These are phyloP conservation scores for Pseudomyrmex cubaensis DNA, from an alignment of 1,140 invertebrate genomes.

Conservation along the genomic window DNA sequence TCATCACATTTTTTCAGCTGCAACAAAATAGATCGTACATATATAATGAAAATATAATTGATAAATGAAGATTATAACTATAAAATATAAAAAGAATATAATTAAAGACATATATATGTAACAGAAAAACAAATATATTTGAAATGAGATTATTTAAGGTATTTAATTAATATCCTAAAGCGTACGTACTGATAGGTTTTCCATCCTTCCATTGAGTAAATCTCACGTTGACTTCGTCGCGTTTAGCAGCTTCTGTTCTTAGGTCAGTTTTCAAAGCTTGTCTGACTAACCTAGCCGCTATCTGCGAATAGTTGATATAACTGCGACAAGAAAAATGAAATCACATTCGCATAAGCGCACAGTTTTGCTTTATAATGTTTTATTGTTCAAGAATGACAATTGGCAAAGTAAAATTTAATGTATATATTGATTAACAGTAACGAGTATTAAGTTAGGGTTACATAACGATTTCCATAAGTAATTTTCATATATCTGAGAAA, in stretches of 20 bases:
- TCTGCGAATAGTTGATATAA: constrained; percentile 97
- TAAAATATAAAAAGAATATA: not conserved
- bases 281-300: constrained; percentile 93
- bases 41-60: constrained; percentile 35
- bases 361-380: constrained; percentile 35
- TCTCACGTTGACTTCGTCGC: constrained; percentile 90
- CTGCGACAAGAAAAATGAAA: constrained; percentile 85
- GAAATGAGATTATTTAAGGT: not conserved
- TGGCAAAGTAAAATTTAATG: constrained; percentile 50
- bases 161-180: constrained; percentile 1
- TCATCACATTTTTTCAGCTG: constrained; percentile 76
- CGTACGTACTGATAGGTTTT: constrained; percentile 91
- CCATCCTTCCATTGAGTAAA: constrained; percentile 95
- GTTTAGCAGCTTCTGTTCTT: constrained; percentile 90
- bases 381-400: constrained; percentile 29
- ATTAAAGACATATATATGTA: not conserved
- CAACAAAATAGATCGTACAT: constrained; percentile 65
- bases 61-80: constrained; percentile 35
- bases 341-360: not conserved
- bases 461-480: not conserved
- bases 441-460: constrained; percentile 36
- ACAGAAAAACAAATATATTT: not conserved
- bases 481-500: constrained; percentile 35
- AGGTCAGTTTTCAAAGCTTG: constrained; percentile 91
- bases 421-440: constrained; percentile 10